Percentiles rank a stretch among this genome's conserved stretches.
Conservation (phyloP, 2,888 invertebrate genomes). For the Dolichopus griseipennis region DNA sequence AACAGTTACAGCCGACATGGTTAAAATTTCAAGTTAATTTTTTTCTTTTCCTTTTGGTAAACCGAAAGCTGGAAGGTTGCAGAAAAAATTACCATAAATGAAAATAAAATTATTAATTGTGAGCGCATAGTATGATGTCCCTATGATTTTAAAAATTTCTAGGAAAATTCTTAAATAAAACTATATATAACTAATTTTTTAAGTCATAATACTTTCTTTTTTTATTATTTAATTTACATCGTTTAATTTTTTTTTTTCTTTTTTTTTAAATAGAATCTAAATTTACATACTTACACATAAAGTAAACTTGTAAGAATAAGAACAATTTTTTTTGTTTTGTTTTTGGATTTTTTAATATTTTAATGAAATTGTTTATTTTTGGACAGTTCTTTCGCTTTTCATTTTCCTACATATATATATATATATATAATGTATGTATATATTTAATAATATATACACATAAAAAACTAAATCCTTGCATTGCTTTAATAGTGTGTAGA, state of each 20-base stretch:
- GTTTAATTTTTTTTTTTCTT: not conserved
- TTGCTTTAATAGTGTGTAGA: too few relatives aligned
- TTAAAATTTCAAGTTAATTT: too few relatives aligned
- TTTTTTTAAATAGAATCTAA: not conserved
- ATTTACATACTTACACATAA: constrained; percentile 4
- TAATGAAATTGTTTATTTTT: not conserved
- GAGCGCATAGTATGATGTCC: too few relatives aligned
- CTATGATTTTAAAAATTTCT: too few relatives aligned
- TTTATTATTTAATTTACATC: constrained; percentile 4
- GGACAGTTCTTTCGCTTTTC: constrained; percentile 1
- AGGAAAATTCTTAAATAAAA: not conserved
- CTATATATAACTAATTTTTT: not conserved
- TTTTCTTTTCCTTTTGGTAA: too few relatives aligned
- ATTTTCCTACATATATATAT: not conserved
- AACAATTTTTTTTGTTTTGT: not conserved
- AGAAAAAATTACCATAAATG: too few relatives aligned
- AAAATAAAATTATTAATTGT: too few relatives aligned
- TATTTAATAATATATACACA: too few relatives aligned
- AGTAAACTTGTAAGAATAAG: constrained; percentile 6
- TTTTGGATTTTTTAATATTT: not conserved
- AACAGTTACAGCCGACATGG: too few relatives aligned
- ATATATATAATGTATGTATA: not conserved
- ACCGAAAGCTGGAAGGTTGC: too few relatives aligned
- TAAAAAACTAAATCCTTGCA: too few relatives aligned
- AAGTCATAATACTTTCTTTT: not conserved